A percentile compares a stretch with the other conserved stretches of the same genome.
These are phyloP conservation scores for Leptosomus discolor DNA, from an alignment of 2,113 vertebrate species.

Conservation along the genomic window DNA sequence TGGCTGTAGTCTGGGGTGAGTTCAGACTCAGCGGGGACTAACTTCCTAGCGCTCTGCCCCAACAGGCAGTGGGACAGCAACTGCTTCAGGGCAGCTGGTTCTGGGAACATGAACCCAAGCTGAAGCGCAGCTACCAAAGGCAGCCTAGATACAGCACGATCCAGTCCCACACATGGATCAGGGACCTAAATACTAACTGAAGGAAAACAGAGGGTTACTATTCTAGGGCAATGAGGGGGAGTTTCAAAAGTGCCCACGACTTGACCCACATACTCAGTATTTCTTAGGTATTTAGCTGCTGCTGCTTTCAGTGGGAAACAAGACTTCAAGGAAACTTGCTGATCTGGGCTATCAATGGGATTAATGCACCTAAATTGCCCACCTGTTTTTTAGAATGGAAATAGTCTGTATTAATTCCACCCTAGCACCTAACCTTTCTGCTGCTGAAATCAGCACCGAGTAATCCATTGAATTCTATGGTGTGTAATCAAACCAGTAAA, in stretches of 20 bases:
- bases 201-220: neutral
- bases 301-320: neutral
- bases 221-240: neutral
- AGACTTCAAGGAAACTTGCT: neutral
- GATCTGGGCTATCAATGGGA: neutral
- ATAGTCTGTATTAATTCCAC: neutral
- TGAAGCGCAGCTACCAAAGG: neutral
- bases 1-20: neutral
- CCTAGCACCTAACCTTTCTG: neutral
- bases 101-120: neutral
- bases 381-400: neutral
- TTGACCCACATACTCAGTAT: neutral
- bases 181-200: neutral
- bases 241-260: neutral
- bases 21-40: neutral
- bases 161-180: neutral
- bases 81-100: neutral
- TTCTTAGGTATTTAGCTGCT: neutral
- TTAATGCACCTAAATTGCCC: neutral
- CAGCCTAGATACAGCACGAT: conserved; percentile 7
- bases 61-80: neutral
- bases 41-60: neutral
- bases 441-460: neutral
- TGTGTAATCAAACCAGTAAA: neutral
- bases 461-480: neutral